Conservation (phyloP, 1,140 invertebrate species). For the Pristionchus pacificus region DNA sequence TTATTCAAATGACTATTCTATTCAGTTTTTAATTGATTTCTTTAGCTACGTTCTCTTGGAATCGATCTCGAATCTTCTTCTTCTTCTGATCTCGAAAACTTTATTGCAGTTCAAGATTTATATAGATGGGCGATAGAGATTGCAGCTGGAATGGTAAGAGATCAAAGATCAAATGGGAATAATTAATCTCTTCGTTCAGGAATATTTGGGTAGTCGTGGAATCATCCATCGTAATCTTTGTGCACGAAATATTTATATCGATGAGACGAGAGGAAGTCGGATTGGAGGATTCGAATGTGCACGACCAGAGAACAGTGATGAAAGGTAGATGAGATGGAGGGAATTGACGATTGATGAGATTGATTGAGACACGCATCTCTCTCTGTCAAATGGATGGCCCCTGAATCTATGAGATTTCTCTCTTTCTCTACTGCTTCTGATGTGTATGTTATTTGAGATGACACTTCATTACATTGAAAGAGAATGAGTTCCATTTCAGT, state of each 20-base stretch:
- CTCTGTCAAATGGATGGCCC: not conserved
- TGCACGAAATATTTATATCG: not conserved
- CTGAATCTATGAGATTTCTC: not conserved
- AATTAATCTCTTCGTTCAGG: too few relatives aligned
- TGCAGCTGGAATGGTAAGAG: not conserved
- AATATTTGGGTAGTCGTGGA: not conserved
- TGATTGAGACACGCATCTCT: not conserved
- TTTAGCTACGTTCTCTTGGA: not conserved
- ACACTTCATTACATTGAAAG: not conserved
- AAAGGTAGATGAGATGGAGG: too few relatives aligned
- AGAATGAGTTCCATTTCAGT: too few relatives aligned
- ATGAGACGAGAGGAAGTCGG: too few relatives aligned
- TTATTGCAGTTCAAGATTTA: not conserved
- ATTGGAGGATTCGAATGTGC: too few relatives aligned
- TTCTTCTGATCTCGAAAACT: not conserved
- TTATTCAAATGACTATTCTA: too few relatives aligned
- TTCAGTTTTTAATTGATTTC: not conserved
- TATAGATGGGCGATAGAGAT: not conserved
- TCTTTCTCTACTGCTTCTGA: not conserved
- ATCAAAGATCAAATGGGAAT: not conserved
- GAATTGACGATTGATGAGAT: not conserved
- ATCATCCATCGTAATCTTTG: not conserved
- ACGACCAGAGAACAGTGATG: too few relatives aligned
- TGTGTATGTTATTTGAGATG: not conserved
- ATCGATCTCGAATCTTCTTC: not conserved